Conservation (phyloP, 1,140 invertebrate species). For the Drosophila sp. region DNA sequence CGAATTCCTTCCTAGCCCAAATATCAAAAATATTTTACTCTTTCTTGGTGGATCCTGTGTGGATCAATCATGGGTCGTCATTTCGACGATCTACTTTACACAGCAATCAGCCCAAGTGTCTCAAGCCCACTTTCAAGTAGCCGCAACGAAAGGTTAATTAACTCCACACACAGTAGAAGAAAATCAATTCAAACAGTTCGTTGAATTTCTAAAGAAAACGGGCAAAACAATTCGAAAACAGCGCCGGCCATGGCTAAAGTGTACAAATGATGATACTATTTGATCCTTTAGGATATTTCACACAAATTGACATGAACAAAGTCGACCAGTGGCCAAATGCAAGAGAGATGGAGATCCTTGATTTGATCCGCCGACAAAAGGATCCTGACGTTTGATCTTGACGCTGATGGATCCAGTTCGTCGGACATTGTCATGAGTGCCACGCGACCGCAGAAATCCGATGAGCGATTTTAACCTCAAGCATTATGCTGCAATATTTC, state of each 20-base stretch:
- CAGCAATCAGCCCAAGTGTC: not conserved
- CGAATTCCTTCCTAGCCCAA: no score
- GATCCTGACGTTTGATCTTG: constrained; percentile 70
- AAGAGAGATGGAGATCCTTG: not conserved
- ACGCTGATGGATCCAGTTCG: constrained; percentile 61
- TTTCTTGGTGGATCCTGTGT: no score
- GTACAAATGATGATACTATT: constrained; percentile 67
- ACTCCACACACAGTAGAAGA: constrained; percentile 38
- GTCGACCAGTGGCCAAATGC: constrained; percentile 10
- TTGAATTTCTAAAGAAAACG: constrained; percentile 66
- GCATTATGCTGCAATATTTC: constrained; percentile 67
- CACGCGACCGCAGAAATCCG: constrained; percentile 66
- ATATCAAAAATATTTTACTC: no score
- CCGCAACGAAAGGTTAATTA: constrained; percentile 77
- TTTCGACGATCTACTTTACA: constrained; percentile 42
- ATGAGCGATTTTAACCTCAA: constrained; percentile 25
- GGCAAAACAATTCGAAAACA: constrained; percentile 71
- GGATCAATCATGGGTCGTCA: not conserved
- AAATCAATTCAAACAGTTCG: constrained; percentile 72
- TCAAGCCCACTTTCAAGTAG: constrained; percentile 66
- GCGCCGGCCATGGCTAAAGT: constrained; percentile 72
- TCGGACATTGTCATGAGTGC: constrained; percentile 42
- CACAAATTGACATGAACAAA: constrained; percentile 62
- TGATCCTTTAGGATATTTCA: constrained; percentile 50
- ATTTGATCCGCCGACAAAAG: constrained; percentile 53